Evolutionary conservation across 2,888 invertebrate genomes (phyloP), one percentile per base, ranked within the genome.

Genomic region (Sinodicranocentrus sp.): DNA sequence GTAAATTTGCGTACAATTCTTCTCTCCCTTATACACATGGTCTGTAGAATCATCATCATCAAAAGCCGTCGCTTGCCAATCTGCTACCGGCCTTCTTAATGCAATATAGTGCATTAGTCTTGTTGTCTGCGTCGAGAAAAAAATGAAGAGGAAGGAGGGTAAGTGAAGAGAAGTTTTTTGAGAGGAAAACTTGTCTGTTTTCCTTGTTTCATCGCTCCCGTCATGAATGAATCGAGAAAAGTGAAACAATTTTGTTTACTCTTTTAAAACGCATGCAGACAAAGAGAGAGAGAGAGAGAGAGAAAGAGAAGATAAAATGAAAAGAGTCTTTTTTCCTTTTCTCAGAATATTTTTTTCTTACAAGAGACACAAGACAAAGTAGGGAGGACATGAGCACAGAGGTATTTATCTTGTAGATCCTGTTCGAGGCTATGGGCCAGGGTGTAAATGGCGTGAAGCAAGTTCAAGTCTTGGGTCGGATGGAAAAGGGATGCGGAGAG

Each of bases 161-260:
- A 57, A 48, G 17, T 10, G 3, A 17, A 48, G 15, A 17, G 5
- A 17, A 48, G 19, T 23, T n/a, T 23, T 23, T 21, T 52, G n/a
- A 5, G n/a, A 23, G 25, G 26, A 59, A 59, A 59, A 59, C 10
- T 23, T 23, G 8, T 63, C 28, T 28, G 39, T 63, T 33, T 63
- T 17, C 17, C 57, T 73, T 75, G 43, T 17, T 26, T 59, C 72
- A 39, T 72, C 54, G 33, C 25, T 48, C 65, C 59, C 43, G 39
- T 75, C 52, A 76, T 76, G 65, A 76, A 76, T 76, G 65, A 76
- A 76, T 65, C 33, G 67, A 76, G 76, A 54, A 65, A 67, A 67
- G 44, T 44, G 76, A 76, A 76, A 75, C 75, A 67, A 76, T 76
- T 57, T 54, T 65, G 39, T 52, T 75, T 65, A 52, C 54, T 52